Percentiles rank a stretch among this genome's conserved stretches.
Conservation (phyloP, 1,140 invertebrate genomes). For the Drosophila rufa region DNA sequence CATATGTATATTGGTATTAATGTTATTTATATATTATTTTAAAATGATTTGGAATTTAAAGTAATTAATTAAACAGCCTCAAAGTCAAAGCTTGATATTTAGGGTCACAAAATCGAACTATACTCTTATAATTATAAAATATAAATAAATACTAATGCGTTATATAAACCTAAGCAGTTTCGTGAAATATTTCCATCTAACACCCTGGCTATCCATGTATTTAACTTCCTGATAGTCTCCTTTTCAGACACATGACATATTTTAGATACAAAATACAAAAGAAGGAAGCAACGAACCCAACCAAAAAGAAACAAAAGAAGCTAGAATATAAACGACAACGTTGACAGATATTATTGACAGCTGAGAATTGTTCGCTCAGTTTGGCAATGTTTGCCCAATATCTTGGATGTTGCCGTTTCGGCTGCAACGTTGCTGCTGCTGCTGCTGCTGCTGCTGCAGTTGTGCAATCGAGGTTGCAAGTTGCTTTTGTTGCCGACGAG, state of each 20-base stretch:
- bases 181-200: not conserved
- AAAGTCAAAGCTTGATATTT: too few species aligned
- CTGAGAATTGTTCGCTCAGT: slow-evolving; percentile 78
- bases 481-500: slow-evolving; percentile 14
- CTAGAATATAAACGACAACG: slow-evolving; percentile 26
- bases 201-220: not conserved
- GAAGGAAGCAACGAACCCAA: not conserved
- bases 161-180: too few species aligned
- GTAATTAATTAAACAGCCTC: not conserved
- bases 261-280: slow-evolving; percentile 17
- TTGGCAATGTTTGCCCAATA: slow-evolving; percentile 73
- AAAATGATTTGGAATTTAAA: not conserved
- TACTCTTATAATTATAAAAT: too few species aligned
- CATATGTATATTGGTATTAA: too few species aligned
- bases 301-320: slow-evolving; percentile 13
- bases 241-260: slow-evolving; percentile 17
- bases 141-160: too few species aligned
- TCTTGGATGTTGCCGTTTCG: slow-evolving; percentile 36
- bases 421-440: slow-evolving; percentile 27
- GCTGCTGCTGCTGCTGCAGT: slow-evolving; percentile 54
- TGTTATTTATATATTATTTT: not conserved
- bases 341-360: slow-evolving; percentile 79
- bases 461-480: slow-evolving; percentile 50
- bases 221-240: slow-evolving; percentile 1
- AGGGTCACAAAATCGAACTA: too few species aligned